Percentiles rank a stretch among this genome's conserved stretches.
phyloP scores from a whole-genome alignment of 2,888 invertebrate species.

The Carpatolechia fugitivella region DNA sequence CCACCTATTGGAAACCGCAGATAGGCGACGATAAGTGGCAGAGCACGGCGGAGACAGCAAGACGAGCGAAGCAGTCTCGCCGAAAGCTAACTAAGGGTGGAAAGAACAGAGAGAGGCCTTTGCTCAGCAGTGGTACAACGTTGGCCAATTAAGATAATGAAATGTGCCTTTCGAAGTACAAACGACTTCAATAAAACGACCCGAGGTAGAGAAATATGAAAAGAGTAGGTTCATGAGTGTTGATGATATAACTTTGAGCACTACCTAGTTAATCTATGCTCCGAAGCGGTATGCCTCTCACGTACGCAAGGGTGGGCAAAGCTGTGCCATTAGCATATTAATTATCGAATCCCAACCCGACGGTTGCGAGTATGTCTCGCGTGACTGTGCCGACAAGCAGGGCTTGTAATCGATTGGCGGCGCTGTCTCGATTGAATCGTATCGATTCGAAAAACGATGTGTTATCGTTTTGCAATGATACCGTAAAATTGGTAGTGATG shows the following conservation, averaged over 20 bases:
- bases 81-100: too few relatives aligned
- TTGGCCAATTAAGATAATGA: too few relatives aligned
- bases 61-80: too few relatives aligned
- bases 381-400: conserved; percentile 36
- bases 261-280: conserved; percentile 28
- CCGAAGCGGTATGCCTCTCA: conserved; percentile 42
- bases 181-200: too few relatives aligned
- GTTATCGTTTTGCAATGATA: not conserved
- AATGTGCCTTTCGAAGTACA: too few relatives aligned
- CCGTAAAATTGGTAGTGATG: not conserved
- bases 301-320: conserved; percentile 58
- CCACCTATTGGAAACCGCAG: too few relatives aligned
- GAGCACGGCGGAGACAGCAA: too few relatives aligned
- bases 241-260: not conserved
- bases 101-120: too few relatives aligned
- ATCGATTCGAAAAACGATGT: conserved; percentile 10
- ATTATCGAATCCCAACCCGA: conserved; percentile 52
- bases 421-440: conserved; percentile 12
- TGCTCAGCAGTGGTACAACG: too few relatives aligned
- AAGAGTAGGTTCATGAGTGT: not conserved
- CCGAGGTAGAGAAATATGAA: not conserved
- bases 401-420: conserved; percentile 17
- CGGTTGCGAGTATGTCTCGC: conserved; percentile 44
- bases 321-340: conserved; percentile 68
- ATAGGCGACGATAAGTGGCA: too few relatives aligned